phyloP scores from a whole-genome alignment of 2,888 invertebrate genomes.

The Caenorhabditis sp. region DNA sequence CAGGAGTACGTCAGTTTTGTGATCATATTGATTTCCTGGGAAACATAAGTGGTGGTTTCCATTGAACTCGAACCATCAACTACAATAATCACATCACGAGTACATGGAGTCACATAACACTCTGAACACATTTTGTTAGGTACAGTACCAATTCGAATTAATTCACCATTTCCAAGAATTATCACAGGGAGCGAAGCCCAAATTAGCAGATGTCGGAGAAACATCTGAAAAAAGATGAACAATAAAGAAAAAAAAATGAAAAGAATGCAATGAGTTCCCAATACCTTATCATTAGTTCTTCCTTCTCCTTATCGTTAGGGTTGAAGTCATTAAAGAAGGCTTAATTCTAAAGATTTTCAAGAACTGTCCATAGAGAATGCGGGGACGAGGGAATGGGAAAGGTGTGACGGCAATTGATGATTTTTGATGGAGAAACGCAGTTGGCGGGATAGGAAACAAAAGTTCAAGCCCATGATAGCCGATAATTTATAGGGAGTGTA shows the following conservation, averaged over 20 bases:
- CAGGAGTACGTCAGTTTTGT: conserved; percentile 47
- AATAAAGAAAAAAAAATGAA: conserved; percentile 1
- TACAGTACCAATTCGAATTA: background rate
- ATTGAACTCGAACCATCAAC: conserved; percentile 63
- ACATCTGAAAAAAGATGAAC: conserved; percentile 9
- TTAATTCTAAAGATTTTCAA: conserved; percentile 37
- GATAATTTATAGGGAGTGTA: background rate
- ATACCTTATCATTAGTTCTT: conserved; percentile 34
- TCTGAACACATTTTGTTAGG: conserved; percentile 27
- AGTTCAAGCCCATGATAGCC: too few relatives aligned
- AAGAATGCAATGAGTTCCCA: conserved; percentile 37
- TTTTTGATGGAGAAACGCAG: background rate
- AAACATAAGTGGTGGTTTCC: conserved; percentile 61
- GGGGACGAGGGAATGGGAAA: background rate
- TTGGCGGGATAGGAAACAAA: too few relatives aligned
- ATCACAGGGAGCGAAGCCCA: background rate
- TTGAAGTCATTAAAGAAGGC: conserved; percentile 32
- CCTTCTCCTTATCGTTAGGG: conserved; percentile 41
- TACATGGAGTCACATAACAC: conserved; percentile 65
- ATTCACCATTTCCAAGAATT: background rate
- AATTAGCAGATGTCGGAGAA: background rate
- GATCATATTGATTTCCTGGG: conserved; percentile 62
- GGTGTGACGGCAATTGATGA: conserved; percentile 5
- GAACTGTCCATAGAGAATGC: conserved; percentile 17
- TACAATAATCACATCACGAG: conserved; percentile 63